Evolutionary conservation across 2,888 invertebrate genomes (phyloP), one percentile per base, ranked within the genome.

Genomic region (Anoplius nigerrimus): DNA sequence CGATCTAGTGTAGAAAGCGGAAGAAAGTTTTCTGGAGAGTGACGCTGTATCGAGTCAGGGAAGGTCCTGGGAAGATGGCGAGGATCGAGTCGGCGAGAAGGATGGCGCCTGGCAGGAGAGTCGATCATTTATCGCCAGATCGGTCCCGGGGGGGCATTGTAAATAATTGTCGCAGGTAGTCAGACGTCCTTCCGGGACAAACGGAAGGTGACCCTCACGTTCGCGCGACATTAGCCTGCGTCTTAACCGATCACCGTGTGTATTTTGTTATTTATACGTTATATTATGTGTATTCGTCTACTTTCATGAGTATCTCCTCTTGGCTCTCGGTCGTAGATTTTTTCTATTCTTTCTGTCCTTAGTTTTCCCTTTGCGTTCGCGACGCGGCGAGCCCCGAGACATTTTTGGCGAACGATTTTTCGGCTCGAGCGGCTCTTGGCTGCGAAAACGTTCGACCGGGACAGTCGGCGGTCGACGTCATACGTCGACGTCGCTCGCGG

Each of bases 141-240:
- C 8, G 18, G 48, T 75, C 73, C 58, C 71, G 73, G 62, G 63
- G n/a, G 79, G 75, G 75, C 79, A 69, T 79, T 79, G 79, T 79
- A 79, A 71, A 79, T 79, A 79, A 77, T 54, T 11, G 62, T 55
- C 61, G 69, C 59, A 65, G 68, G 66, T 73, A 75, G 77, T 79
- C 75, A 59, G 68, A 76, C 67, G 74, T 75, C 75, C 79, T 73
- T 73, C 60, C 74, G 56, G 59, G 69, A 73, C 69, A 57, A 13
- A 16, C 16, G 34, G 18, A 45, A 48, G 43, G 20, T 11, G 34
- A 11, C 34, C 34, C 34, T 34, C 34, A 57, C 27, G n/a, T 48
- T 59, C 21, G 48, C 22, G 46, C 58, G 34, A 34, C 34, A 48
- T 60, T 45, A 57, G 62, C 60, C 55, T 72, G 65, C 55, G 58